Base-by-base conservation (phyloP, 2,888 invertebrate species). In the Cerastis leucographa region DNA sequence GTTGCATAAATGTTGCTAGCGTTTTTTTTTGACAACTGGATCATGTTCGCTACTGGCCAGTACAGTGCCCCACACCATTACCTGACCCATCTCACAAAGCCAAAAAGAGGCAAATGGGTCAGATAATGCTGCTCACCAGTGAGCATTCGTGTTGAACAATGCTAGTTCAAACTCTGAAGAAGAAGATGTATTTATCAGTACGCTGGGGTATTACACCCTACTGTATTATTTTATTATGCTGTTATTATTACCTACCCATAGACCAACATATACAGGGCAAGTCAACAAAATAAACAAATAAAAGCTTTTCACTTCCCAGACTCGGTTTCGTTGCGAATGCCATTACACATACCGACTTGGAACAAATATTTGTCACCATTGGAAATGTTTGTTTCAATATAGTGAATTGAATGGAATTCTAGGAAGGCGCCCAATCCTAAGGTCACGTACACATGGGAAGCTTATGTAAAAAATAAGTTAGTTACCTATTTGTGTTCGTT, bases 381-480 rank as follows among this genome's bases (percentile, higher is more conserved):
- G n/a, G 40, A 46, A 79, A 82, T 79, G 76, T 79, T 67, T 82
- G 79, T 79, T 76, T 62, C 79, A 82, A 79, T 82, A 76, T 62
- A 42, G 29, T 14, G 66, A 42, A 46, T 49, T 19, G 11, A 76
- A 76, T 67, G 51, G 66, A 76, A 56, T 79, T 65, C 49, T n/a
- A 42, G 29, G 8, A 49, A n/a, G 7, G 14, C 0, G 17, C 1
- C 14, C 22, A 62, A 42, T 61, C 62, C n/a, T 35, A 29, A 19
- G 49, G 25, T 25, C 11, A 51, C 17, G 42, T 35, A 35, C 35
- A 61, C 35, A 19, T 8, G 49, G 19, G 7, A 17, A 8, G 8
- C 2, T 49, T 7, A 19, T 19, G 6, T 22, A 22, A 22, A 51
- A 51, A 51, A n/a, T 0, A 46, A 14, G 46, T 51, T 54, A n/a